Evolutionary conservation across 2,113 vertebrate species (phyloP).

Genomic region (Ochotona curzoniae): DNA sequence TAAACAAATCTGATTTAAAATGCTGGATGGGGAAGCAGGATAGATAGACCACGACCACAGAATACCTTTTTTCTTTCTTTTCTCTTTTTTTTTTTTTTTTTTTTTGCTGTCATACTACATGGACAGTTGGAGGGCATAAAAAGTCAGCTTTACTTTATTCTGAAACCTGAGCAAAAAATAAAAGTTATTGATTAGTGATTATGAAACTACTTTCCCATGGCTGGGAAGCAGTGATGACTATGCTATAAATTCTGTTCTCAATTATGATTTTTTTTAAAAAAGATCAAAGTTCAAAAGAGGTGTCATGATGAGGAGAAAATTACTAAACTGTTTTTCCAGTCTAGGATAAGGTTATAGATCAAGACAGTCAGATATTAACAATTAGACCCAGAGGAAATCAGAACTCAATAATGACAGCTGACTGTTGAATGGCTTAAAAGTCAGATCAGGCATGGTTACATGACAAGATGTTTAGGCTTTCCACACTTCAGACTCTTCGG

Average conservation of each 20-base stretch:
- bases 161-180: neutral
- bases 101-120: neutral
- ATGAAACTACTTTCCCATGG: neutral
- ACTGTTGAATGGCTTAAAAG: neutral
- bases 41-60: neutral
- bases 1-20: no score
- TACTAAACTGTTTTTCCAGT: neutral
- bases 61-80: neutral
- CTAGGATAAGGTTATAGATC: constrained; percentile 25
- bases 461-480: neutral
- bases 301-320: neutral
- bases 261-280: constrained; percentile 33
- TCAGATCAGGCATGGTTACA: neutral
- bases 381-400: neutral
- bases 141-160: constrained; percentile 5
- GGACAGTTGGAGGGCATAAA: neutral
- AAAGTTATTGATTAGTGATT: neutral
- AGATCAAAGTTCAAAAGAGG: neutral
- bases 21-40: neutral
- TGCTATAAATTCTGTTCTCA: constrained; percentile 25
- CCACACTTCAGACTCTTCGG: neutral
- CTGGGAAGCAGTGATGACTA: neutral
- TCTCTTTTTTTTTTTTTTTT: neutral
- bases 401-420: neutral
- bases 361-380: neutral